Percentiles rank a stretch among this genome's conserved stretches.
Conservation (phyloP, 2,113 vertebrate species). For the Oplegnathus fasciatus region DNA sequence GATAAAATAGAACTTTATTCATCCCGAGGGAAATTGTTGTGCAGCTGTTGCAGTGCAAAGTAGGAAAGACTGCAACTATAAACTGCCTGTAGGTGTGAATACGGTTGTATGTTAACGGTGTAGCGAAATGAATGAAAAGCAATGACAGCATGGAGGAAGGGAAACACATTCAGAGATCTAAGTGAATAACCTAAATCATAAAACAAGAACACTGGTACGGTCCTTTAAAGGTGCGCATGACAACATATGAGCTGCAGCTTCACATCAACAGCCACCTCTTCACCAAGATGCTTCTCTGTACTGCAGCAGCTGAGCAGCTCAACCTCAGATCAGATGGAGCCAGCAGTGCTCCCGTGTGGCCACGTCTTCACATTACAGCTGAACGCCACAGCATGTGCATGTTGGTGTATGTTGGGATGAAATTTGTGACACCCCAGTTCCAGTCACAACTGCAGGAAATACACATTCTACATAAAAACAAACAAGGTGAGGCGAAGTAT, state of each 20-base stretch:
- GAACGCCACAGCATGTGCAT: background rate
- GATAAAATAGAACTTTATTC: background rate
- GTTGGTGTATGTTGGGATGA: background rate
- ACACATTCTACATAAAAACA: background rate
- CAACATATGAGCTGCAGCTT: conserved; percentile 1
- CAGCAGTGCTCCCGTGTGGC: background rate
- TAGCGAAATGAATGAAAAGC: background rate
- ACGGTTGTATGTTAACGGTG: background rate
- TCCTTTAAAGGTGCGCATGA: background rate
- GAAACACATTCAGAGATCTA: background rate
- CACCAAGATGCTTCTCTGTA: background rate
- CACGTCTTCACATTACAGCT: background rate
- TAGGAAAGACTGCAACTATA: too few species aligned
- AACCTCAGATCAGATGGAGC: background rate
- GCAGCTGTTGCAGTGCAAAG: background rate
- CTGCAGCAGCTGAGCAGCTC: conserved; percentile 9
- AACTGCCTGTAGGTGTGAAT: background rate
- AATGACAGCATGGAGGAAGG: background rate
- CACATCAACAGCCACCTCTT: background rate
- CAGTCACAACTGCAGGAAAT: background rate
- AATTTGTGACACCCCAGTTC: background rate
- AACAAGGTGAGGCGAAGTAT: background rate
- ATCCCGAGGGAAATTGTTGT: background rate
- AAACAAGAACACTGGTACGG: background rate
- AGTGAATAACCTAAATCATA: background rate